Evolutionary conservation across 2,113 vertebrate species (phyloP).

Genomic region (Dasyurus viverrinus): DNA sequence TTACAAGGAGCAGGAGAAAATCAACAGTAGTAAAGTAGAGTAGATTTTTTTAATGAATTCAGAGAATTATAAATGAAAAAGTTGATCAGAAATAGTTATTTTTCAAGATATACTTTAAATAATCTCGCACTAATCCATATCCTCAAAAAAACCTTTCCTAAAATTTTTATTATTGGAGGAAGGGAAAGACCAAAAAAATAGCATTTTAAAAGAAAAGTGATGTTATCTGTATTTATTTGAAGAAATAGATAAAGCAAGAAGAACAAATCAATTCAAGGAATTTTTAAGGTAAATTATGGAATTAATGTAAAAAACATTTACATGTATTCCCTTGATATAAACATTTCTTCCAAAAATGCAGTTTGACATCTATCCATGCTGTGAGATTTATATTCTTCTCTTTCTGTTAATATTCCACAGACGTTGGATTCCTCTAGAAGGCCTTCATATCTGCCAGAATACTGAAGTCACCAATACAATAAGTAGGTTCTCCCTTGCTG

Average conservation of each 20-base stretch:
- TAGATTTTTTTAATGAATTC: neutral
- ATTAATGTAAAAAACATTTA: neutral
- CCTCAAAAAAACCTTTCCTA: neutral
- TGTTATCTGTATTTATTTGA: neutral
- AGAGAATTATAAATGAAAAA: neutral
- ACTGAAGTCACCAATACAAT: too few relatives aligned
- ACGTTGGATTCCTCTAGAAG: too few relatives aligned
- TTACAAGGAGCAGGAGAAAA: neutral
- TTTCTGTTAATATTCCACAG: too few relatives aligned
- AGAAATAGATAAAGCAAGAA: neutral
- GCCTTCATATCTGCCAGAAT: too few relatives aligned
- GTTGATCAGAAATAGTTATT: neutral
- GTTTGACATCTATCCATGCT: neutral
- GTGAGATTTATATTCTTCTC: neutral
- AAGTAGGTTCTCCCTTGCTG: too few relatives aligned
- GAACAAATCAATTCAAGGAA: neutral
- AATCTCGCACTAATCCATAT: neutral
- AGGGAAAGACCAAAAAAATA: neutral
- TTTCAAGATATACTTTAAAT: neutral
- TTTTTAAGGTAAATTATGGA: neutral
- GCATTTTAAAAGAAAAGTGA: neutral
- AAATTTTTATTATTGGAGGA: neutral
- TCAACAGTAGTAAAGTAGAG: neutral
- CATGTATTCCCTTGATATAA: neutral
- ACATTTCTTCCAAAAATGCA: neutral